Base-by-base conservation (phyloP, 2,888 invertebrate species). In the Acrocyrtus sp. region DNA sequence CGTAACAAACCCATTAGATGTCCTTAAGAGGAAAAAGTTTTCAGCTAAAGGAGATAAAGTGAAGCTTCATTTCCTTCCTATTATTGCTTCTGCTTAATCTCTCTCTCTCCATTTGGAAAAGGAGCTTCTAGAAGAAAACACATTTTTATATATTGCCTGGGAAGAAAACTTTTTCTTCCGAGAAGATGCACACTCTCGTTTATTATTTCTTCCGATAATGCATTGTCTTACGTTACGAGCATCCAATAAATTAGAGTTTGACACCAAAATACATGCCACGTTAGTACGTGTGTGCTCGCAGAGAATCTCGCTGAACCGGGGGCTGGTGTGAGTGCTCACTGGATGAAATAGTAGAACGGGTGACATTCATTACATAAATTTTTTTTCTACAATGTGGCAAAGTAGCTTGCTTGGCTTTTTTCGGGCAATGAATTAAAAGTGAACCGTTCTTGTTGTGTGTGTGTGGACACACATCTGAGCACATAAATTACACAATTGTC, bases 391-490 rank as follows among this genome's bases (percentile, higher is more conserved):
- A 5, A 12, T 5, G 17, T 5, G 4, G 45, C 19, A 10, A 17
- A 17, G n/a, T n/a, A 45, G 8, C 45, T 50, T 12, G 22, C 24
- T 27, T 53, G 24, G 12, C n/a, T 15, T 19, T 56, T 51, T 45
- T 56, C 41, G 67, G 48, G 58, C 58, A 68, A 68, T 68, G 68
- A 68, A 68, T 68, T 68, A 68, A 60, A 56, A 29, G 53, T 24
- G 53, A 10, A 53, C 53, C 53, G 10, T 26, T n/a, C n/a, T n/a
- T n/a, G 53, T 4, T 6, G 45, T 10, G 19, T 10, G 51, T 24
- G 15, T 68, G 69, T 69, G 69, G 69, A 69, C 69, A 69, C 45
- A 45, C 69, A 69, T 69, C 61, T 69, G 69, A 69, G 69, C 61
- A 47, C 69, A 69, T 69, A 69, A 69, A 69, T 69, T 69, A 66